Evolutionary conservation across 2,797 vertebrate species (phyloP), one percentile per base, ranked within the genome.

Genomic region (Enteromius fasciolatus): DNA sequence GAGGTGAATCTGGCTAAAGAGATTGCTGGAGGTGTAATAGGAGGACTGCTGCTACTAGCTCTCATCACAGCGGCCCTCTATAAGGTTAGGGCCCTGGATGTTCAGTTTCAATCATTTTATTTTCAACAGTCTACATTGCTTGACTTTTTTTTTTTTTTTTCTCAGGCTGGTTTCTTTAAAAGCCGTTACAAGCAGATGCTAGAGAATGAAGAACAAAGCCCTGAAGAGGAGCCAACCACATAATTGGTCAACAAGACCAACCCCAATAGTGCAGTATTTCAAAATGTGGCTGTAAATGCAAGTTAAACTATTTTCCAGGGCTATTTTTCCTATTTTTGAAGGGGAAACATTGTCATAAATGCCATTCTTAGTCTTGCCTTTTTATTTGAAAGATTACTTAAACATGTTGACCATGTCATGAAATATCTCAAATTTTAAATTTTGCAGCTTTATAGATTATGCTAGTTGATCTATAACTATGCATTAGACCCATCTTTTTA

Each of bases 151-250:
- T 54, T 5, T 59, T 59, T 66, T 68, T 12, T 12, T 4, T 87
- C 15, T 75, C 36, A 97, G 97, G 89, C 94, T 48, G 95, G 95
- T 76, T 97, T 97, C 90, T 97, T 97, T 91, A 96, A 96, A 80
- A 94, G 96, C n/a, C 94, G 95, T 77, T 96, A 95, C 89, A 92
- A 94, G 48, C 18, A 93, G 0, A 92, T 95, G 94, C 89, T 96
- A 20, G 87, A 64, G 6, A 87, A 28, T 8, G 90, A 41, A 28
- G 73, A 41, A 9, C 84, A 18, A 46, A 74, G 54, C 1, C 81
- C 3, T 44, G 85, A 7, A 20, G 82, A 7, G 2, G 87, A 2
- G 86, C 44, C 70, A 50, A n/a, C 8, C 52, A 39, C 52, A 59
- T n/a, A 10, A 5, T 4, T 50, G 4, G 4, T 23, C 11, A 52